Base-by-base conservation (phyloP, 2,888 invertebrate species). In the Xylocampa areola region DNA sequence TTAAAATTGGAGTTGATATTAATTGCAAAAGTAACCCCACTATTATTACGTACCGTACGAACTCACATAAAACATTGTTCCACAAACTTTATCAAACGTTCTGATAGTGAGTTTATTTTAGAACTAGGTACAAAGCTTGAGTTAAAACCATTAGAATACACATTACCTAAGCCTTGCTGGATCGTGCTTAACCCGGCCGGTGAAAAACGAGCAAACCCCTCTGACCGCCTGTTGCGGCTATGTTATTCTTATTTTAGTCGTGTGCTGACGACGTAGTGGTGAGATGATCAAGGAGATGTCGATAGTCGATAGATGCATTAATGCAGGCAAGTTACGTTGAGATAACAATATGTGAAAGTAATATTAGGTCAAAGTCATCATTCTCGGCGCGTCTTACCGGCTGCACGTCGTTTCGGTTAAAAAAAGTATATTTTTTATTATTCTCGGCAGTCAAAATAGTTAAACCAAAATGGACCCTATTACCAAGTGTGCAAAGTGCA, bases 231-330 rank as follows among this genome's bases (percentile, higher is more conserved):
- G 84, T 83, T 84, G 85, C 80, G 50, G 70, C 58, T 11, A 17
- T 69, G 58, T 57, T 73, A 66, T 71, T 84, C 81, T 86, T 85
- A 83, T 84, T 86, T 82, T 80, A 80, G 76, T 72, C 61, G 67
- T 71, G 73, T 67, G 61, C 67, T 71, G 67, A 54, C 50, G 45
- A 48, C 27, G 35, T 72, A 60, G 53, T 54, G 57, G 29, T 13
- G 67, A 41, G 72, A 49, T 1, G 1, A 13, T 1, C 14, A 2
- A 7, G 27, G 8, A 45, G 37, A 37, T 49, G 11, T 14, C 13
- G 35, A 1, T 55, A 14, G 16, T 55, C 44, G 40, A 61, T 45
- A 33, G 13, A 30, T 35, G 32, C 1, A 33, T n/a, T 10, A 7
- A 5, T 27, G 2, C 21, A 27, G 23, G n/a, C n/a, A n/a, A n/a